phyloP scores from a whole-genome alignment of 2,888 invertebrate genomes.

The Homarus gammarus region DNA sequence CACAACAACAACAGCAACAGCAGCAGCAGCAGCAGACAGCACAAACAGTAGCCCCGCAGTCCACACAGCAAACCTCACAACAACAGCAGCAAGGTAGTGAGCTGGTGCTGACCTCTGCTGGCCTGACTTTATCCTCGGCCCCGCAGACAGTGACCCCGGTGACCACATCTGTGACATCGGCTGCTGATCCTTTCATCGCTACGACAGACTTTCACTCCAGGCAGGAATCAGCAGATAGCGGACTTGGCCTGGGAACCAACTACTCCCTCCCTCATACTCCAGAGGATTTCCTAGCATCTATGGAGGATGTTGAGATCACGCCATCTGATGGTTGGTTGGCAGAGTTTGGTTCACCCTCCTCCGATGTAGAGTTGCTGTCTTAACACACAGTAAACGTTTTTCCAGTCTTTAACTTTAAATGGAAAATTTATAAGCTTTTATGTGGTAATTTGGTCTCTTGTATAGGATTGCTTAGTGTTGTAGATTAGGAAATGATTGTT shows the following conservation, averaged over 20 bases:
- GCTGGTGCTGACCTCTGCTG: constrained; percentile 69
- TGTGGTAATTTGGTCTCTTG: background rate
- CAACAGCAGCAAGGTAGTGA: constrained; percentile 72
- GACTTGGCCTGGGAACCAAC: constrained; percentile 86
- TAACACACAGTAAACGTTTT: constrained; percentile 23
- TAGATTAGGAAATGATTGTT: background rate
- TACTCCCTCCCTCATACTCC: constrained; percentile 95
- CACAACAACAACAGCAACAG: constrained; percentile 49
- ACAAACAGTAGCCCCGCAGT: constrained; percentile 59
- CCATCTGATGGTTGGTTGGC: constrained; percentile 73
- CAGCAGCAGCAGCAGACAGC: constrained; percentile 56
- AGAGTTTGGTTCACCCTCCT: constrained; percentile 65
- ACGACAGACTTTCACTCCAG: constrained; percentile 91
- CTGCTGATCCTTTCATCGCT: constrained; percentile 72
- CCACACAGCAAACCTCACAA: constrained; percentile 37
- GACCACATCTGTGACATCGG: constrained; percentile 53
- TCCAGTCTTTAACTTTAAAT: constrained; percentile 33
- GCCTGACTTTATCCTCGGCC: constrained; percentile 69
- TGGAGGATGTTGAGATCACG: constrained; percentile 77
- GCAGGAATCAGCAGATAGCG: constrained; percentile 96
- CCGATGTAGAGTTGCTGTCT: constrained; percentile 53
- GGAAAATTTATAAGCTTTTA: constrained; percentile 17
- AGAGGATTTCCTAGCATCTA: constrained; percentile 88
- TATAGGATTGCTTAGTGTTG: too few species aligned
- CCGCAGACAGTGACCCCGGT: constrained; percentile 60